Evolutionary conservation across 2,888 invertebrate species (phyloP).

Genomic region (Hirtodrosophila cameraria): DNA sequence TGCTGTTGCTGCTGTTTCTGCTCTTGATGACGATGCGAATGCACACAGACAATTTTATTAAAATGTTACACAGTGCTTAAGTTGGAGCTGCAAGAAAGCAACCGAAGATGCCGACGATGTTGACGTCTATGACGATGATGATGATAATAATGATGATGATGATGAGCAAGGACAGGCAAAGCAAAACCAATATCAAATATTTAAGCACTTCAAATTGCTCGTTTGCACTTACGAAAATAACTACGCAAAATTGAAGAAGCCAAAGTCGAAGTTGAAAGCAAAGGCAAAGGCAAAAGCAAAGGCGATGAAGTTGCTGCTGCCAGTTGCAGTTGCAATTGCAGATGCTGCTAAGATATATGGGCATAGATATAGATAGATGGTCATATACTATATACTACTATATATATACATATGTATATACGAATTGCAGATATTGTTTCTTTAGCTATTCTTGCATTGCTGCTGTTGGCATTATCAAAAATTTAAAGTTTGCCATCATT

Average conservation of each 20-base stretch:
- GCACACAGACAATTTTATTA: slow-evolving; percentile 70
- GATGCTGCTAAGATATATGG: slow-evolving; percentile 39
- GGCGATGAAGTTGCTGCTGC: slow-evolving; percentile 29
- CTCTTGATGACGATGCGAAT: slow-evolving; percentile 34
- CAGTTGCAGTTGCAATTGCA: slow-evolving; percentile 25
- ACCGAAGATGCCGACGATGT: slow-evolving; percentile 9
- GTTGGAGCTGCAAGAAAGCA: slow-evolving; percentile 18
- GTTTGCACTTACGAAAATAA: slow-evolving; percentile 77
- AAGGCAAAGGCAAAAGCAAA: slow-evolving; percentile 5
- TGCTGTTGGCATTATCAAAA: slow-evolving; percentile 71
- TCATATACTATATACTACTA: slow-evolving; percentile 1
- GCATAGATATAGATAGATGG: slow-evolving; percentile 30
- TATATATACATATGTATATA: slow-evolving; percentile 2
- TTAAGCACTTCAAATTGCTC: slow-evolving; percentile 79
- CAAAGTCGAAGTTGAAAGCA: slow-evolving; percentile 22
- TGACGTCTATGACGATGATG: neutral
- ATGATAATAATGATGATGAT: neutral
- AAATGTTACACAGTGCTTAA: slow-evolving; percentile 55
- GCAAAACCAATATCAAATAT: slow-evolving; percentile 77
- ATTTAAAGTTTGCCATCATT: slow-evolving; percentile 69
- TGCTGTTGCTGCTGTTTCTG: slow-evolving; percentile 7
- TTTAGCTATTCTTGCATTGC: slow-evolving; percentile 23
- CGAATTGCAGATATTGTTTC: no score
- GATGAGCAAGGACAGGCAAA: slow-evolving; percentile 31
- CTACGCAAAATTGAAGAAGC: slow-evolving; percentile 67